These are phyloP conservation scores for Caerostris extrusa DNA, from an alignment of 1,140 invertebrate genomes.

Conservation along the genomic window DNA sequence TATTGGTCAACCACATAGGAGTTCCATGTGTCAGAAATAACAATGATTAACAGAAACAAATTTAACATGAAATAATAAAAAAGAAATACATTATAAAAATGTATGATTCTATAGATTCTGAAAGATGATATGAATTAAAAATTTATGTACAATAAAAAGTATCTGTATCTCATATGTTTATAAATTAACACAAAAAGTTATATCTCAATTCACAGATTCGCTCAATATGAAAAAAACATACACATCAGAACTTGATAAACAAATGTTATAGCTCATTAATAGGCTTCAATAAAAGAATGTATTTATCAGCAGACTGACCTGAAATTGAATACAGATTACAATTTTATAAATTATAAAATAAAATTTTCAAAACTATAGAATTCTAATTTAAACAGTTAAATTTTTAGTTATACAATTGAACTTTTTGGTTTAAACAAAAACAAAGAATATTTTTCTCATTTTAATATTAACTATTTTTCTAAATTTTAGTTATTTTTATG, in stretches of 20 bases:
- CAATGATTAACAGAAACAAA: constrained; percentile 42
- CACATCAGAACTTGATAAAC: neutral
- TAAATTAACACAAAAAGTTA: constrained; percentile 52
- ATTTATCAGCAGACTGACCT: constrained; percentile 61
- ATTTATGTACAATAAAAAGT: constrained; percentile 67
- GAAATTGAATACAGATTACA: constrained; percentile 8
- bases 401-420: too few relatives aligned
- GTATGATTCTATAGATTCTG: neutral
- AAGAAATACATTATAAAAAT: constrained; percentile 46
- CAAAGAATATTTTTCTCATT: too few relatives aligned
- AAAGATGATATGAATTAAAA: constrained; percentile 41
- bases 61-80: constrained; percentile 56
- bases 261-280: constrained; percentile 48
- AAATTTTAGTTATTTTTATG: too few relatives aligned
- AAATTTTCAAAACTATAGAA: too few relatives aligned
- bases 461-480: too few relatives aligned
- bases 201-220: constrained; percentile 6
- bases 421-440: too few relatives aligned
- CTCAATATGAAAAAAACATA: neutral
- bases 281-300: constrained; percentile 59
- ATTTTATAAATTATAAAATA: too few relatives aligned
- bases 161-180: constrained; percentile 5
- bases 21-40: constrained; percentile 57
- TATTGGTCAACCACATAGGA: constrained; percentile 69
- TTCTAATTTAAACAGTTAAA: too few relatives aligned